Percentiles rank a stretch among this genome's conserved stretches.
phyloP scores from a whole-genome alignment of 2,888 invertebrate species.

The Epistrophe eligans region DNA sequence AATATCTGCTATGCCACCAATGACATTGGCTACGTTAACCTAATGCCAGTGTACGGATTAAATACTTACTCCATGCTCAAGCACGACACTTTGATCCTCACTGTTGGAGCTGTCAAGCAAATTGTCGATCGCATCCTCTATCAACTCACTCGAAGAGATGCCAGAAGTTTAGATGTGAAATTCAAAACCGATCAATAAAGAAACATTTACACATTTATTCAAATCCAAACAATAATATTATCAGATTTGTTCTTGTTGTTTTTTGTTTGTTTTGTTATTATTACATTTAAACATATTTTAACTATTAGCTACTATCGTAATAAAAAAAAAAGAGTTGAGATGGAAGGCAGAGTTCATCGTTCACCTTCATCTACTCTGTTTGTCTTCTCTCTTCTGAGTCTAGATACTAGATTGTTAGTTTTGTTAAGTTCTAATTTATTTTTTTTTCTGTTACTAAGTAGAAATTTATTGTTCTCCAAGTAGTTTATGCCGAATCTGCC shows the following conservation, averaged over 20 bases:
- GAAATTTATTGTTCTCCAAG: conserved; percentile 81
- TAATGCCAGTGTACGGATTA: conserved; percentile 98
- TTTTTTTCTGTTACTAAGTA: neutral
- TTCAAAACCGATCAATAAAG: conserved; percentile 87
- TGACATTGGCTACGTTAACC: conserved; percentile 91
- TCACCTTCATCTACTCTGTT: neutral
- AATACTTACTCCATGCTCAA: conserved; percentile 99
- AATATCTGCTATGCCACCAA: conserved; percentile 94
- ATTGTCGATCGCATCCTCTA: conserved; percentile 92
- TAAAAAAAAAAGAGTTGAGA: conserved; percentile 67
- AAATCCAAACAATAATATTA: conserved; percentile 63
- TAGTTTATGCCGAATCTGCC: conserved; percentile 89
- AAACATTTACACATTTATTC: conserved; percentile 75
- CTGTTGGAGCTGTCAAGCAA: conserved; percentile 91
- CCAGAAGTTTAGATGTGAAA: conserved; percentile 82
- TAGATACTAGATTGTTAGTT: conserved; percentile 28
- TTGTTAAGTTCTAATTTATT: conserved; percentile 1
- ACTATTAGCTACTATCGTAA: conserved; percentile 73
- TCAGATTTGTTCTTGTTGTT: conserved; percentile 44
- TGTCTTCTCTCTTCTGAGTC: conserved; percentile 9
- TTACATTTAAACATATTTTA: conserved; percentile 74
- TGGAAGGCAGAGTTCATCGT: conserved; percentile 47
- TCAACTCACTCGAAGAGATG: conserved; percentile 88
- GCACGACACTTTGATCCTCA: conserved; percentile 95
- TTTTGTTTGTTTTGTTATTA: conserved; percentile 44